Evolutionary conservation across 2,113 vertebrate genomes (phyloP).

Genomic region (Dryoscopus gambensis): DNA sequence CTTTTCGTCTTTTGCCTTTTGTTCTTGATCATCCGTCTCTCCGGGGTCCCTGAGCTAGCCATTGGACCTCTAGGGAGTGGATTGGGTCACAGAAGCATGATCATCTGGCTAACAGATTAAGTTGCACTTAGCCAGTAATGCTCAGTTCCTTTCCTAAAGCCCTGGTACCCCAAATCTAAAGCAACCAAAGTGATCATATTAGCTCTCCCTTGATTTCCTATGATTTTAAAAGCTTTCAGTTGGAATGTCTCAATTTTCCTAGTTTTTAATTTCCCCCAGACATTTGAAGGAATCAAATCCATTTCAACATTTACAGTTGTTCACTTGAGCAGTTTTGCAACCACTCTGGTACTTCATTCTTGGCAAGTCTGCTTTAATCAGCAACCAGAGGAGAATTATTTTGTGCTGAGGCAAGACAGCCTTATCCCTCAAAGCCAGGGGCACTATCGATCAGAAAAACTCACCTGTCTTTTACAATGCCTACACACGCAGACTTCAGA

Average conservation of each 20-base stretch:
- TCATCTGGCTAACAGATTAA: neutral
- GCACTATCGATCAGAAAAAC: neutral
- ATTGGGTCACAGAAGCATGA: neutral
- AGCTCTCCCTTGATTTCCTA: neutral
- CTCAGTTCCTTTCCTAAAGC: neutral
- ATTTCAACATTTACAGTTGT: neutral
- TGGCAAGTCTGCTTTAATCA: neutral
- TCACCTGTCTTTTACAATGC: neutral
- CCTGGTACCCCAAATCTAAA: too few relatives aligned
- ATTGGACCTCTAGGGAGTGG: too few relatives aligned
- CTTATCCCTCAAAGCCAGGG: neutral
- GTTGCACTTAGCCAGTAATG: neutral
- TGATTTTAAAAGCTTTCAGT: neutral
- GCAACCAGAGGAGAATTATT: neutral
- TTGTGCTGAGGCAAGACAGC: neutral
- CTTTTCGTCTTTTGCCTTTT: too few relatives aligned
- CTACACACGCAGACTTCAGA: neutral
- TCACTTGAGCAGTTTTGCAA: neutral
- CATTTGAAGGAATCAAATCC: neutral
- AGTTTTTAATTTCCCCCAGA: rapidly evolving
- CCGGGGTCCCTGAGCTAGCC: too few relatives aligned
- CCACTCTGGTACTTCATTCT: neutral
- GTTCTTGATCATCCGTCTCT: too few relatives aligned
- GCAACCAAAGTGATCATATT: neutral
- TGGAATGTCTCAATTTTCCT: neutral